Base-by-base conservation (phyloP, 2,797 vertebrate species). In the Adrianichthys oophorus region DNA sequence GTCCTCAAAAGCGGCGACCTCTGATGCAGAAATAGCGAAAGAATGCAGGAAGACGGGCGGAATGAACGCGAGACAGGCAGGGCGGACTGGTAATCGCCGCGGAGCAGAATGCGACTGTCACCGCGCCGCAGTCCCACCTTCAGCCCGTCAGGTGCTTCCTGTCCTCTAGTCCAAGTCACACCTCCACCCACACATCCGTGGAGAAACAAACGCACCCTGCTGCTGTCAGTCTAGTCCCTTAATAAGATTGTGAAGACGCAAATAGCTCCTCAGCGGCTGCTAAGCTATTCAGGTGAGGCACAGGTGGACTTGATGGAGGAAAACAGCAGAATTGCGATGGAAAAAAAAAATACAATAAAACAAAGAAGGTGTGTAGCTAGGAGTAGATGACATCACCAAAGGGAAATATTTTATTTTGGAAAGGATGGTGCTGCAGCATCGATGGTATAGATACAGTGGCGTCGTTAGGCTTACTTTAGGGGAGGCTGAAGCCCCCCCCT, bases 221-320 rank as follows among this genome's bases (percentile, higher is more conserved):
- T 21, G 70, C 72, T 51, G 55, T 52, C 72, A 21, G 76, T 79
- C 74, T 84, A 79, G 78, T 70, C 80, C 44, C 56, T 73, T 87
- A 87, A 87, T 84, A 15, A 56, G 87, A 81, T 85, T 81, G 17
- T 16, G n/a, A 48, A 58, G 76, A 80, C 76, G 56, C 4, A 85
- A 87, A 87, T 83, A 87, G 83, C 67, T 16, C 37, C 37, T 44
- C 74, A 52, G 54, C 4, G 60, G 45, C 65, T 7, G 59, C 54
- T 56, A 49, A 65, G 44, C 56, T 10, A 13, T 50, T 12, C 60
- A 66, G 56, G 55, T 51, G 64, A 19, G 5, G 0, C 13, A 5
- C 44, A 37, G 16, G 32, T 37, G 32, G 10, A 37, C 10, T 37
- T 12, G 32, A 37, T 37, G 32, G 32, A 37, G 32, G 32, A 37